Conservation (phyloP, 2,113 vertebrate genomes). For the Riparia riparia region DNA sequence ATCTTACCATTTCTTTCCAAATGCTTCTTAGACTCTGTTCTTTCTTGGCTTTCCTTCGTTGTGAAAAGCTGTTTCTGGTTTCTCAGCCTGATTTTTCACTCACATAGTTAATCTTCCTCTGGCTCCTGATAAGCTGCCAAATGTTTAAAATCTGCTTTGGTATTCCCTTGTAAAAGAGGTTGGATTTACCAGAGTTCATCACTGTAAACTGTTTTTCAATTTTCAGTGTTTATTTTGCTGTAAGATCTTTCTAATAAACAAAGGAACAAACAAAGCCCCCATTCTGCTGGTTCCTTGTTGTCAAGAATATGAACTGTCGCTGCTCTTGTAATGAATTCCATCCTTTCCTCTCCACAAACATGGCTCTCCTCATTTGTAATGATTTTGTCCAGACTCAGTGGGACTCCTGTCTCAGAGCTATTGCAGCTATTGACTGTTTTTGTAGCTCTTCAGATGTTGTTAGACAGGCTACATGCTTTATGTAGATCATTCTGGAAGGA, state of each 20-base stretch:
- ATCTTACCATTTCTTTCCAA: constrained; percentile 43
- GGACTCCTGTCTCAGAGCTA: constrained; percentile 9
- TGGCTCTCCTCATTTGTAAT: background rate
- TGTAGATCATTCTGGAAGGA: background rate
- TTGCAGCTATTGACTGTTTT: background rate
- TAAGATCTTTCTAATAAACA: constrained; percentile 2
- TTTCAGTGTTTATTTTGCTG: constrained; percentile 46
- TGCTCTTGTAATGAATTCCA: constrained; percentile 31
- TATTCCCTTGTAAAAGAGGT: constrained; percentile 55
- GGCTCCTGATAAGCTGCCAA: constrained; percentile 63
- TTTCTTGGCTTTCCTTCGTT: constrained; percentile 23
- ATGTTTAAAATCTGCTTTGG: constrained; percentile 55
- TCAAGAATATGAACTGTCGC: background rate
- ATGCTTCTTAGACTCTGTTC: constrained; percentile 10
- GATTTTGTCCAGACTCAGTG: background rate
- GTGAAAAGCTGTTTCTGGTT: constrained; percentile 57
- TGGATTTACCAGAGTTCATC: constrained; percentile 41
- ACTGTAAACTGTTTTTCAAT: constrained; percentile 33
- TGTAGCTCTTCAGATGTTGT: constrained; percentile 6
- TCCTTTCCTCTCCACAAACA: constrained; percentile 25
- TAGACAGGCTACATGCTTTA: background rate
- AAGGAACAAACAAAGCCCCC: background rate
- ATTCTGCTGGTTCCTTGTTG: background rate
- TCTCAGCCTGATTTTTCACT: constrained; percentile 64
- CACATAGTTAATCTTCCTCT: constrained; percentile 62